A percentile compares a stretch with the other conserved stretches of the same genome.
Conservation (phyloP, 2,113 vertebrate genomes). For the Oenanthe melanoleuca region DNA sequence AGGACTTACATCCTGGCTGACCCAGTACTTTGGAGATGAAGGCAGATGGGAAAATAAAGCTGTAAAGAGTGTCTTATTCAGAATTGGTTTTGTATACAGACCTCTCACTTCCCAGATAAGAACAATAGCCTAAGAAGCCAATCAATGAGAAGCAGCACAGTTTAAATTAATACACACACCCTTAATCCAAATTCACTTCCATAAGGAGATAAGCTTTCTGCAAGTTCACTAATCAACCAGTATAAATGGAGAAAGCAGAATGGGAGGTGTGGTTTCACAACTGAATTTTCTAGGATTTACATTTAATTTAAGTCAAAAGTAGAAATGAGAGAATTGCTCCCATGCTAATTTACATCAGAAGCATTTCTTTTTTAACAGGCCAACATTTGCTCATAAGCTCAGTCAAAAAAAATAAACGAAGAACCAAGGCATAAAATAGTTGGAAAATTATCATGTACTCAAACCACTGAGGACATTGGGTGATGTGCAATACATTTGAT, state of each 20-base stretch:
- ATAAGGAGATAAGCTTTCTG: conserved; percentile 33
- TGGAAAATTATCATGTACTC: neutral
- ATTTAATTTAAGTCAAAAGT: neutral
- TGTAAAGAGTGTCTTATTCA: neutral
- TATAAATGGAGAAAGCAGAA: neutral
- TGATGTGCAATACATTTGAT: neutral
- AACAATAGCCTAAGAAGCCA: neutral
- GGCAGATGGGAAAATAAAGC: neutral
- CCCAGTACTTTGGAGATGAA: neutral
- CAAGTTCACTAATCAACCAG: neutral
- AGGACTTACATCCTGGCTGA: neutral
- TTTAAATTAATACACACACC: conserved; percentile 21
- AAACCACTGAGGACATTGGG: neutral
- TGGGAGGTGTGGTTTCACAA: neutral
- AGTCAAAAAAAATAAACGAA: neutral
- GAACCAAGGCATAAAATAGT: neutral
- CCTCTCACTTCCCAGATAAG: neutral
- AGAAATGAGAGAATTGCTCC: neutral
- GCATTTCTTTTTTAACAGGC: neutral
- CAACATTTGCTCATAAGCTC: neutral
- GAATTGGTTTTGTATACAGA: neutral
- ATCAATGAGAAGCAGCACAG: neutral
- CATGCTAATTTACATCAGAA: neutral
- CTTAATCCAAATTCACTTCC: conserved; percentile 38
- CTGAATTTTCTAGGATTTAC: neutral